A percentile compares a stretch with the other conserved stretches of the same genome.
phyloP scores from a whole-genome alignment of 2,113 vertebrate genomes.

The Turnix velox region DNA sequence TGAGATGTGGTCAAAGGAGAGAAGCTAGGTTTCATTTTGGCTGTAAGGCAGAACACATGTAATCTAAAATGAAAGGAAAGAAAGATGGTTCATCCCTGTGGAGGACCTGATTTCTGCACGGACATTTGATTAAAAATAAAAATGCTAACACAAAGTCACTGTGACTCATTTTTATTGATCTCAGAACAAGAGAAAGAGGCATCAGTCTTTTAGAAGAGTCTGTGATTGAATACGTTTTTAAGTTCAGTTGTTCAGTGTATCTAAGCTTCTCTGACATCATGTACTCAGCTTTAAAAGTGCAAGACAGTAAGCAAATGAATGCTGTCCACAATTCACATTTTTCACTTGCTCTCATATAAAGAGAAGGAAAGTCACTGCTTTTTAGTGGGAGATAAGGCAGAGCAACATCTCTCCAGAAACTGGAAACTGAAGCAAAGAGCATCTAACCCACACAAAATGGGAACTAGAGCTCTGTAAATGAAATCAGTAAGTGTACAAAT shows the following conservation, averaged over 20 bases:
- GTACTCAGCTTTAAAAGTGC: background rate
- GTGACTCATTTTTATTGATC: background rate
- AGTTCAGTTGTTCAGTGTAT: background rate
- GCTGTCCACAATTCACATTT: background rate
- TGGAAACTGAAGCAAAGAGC: background rate
- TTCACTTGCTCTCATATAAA: background rate
- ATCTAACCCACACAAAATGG: background rate
- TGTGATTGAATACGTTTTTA: background rate
- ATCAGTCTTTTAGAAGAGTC: background rate
- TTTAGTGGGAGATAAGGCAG: background rate
- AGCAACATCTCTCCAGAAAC: background rate
- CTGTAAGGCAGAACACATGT: slow-evolving; percentile 58
- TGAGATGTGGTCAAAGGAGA: slow-evolving; percentile 55
- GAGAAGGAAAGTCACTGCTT: background rate
- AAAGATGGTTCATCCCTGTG: background rate
- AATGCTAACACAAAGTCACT: background rate
- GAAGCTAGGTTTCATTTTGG: slow-evolving; percentile 60
- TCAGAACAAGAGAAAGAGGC: background rate
- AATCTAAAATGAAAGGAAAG: slow-evolving; percentile 40
- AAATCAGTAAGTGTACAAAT: background rate
- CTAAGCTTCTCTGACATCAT: background rate
- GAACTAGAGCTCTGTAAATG: background rate
- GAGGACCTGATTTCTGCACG: background rate
- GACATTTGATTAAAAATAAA: background rate
- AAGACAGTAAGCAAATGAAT: background rate